Evolutionary conservation across 2,797 vertebrate genomes (phyloP), one percentile per base, ranked within the genome.

Genomic region (Gymnoscopelus microlampas): DNA sequence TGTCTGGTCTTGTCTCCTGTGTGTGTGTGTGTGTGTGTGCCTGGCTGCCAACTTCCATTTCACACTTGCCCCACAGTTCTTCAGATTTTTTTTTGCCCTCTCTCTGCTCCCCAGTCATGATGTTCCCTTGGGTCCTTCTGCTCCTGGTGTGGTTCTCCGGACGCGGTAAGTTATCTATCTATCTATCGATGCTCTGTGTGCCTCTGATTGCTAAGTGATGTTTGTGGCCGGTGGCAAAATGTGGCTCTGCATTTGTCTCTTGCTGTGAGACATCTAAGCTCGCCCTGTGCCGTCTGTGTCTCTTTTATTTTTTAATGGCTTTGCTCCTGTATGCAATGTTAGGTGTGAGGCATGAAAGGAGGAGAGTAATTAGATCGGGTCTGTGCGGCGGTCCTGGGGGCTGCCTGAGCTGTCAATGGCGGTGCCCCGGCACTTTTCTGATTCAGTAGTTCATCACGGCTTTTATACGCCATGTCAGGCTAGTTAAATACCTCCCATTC

Each of bases 61-160:
- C 84, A 89, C 84, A 87, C 87, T 89, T 82, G 80, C 80, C 83
- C 66, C 53, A 83, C 86, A 82, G 83, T 89, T 88, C 86, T 77
- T 72, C 49, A 49, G 82, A 89, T 89, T 44, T 44, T 90, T 89
- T 90, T 90, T 86, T 73, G n/a, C n/a, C n/a, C 81, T 85, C 83
- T 82, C 83, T 82, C 62, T 80, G 65, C 61, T 73, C 69, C 62
- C 64, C 77, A 82, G 83, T 73, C 80, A 94, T 95, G 94, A 82
- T 90, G n/a, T n/a, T n/a, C 87, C 78, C 80, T 35, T 80, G 89
- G 89, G 71, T 93, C 65, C 77, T 91, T 50, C 65, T 80, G 39
- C 78, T 93, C 69, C 77, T 94, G 74, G 78, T 92, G 77, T 92
- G 91, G 80, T 77, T 92, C 85, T 81, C 84, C 62, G 84, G 83